Base-by-base conservation (phyloP, 2,888 invertebrate genomes). In the Eulithis prunata region DNA sequence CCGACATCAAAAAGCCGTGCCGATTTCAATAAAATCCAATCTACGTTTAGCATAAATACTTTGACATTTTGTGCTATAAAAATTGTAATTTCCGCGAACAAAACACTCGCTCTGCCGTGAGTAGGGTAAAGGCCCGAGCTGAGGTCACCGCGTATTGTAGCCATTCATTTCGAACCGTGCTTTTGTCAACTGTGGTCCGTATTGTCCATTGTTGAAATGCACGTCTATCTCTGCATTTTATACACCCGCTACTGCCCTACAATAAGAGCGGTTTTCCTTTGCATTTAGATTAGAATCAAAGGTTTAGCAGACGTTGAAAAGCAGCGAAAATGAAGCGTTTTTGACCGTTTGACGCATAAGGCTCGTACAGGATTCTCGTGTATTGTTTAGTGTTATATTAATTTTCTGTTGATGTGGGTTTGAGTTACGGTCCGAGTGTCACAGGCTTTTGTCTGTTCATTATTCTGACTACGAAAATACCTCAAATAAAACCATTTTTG, bases 301-400 rank as follows among this genome's bases (percentile, higher is more conserved):
- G 12, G 46, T 57, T 49, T 66, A 61, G 46, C 52, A 66, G 66
- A 68, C 62, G 68, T 69, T 76, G 78, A 82, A 82, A 84, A 76
- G 80, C 78, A 77, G 79, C 79, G 83, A 83, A 83, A 83, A 84
- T 82, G 82, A 83, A 85, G 80, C 80, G 81, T 75, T 82, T 79
- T 78, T 79, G 83, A 82, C 80, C 79, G 80, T 78, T 79, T 80
- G 82, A 82, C 81, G 79, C 79, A 82, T 77, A 76, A 69, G 75
- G 69, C 62, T 70, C 64, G 74, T 76, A 78, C 79, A 80, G 80
- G 78, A 80, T 82, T 80, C 74, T 75, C 69, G 73, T 71, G 73
- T 78, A 80, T 79, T 80, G 78, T 80, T 73, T 72, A 73, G 80
- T 78, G 81, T 78, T 82, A 77, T 83, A 83, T 84, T 82, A 81